Base-by-base conservation (phyloP, 2,113 vertebrate genomes). In the Eulemur rufifrons region DNA sequence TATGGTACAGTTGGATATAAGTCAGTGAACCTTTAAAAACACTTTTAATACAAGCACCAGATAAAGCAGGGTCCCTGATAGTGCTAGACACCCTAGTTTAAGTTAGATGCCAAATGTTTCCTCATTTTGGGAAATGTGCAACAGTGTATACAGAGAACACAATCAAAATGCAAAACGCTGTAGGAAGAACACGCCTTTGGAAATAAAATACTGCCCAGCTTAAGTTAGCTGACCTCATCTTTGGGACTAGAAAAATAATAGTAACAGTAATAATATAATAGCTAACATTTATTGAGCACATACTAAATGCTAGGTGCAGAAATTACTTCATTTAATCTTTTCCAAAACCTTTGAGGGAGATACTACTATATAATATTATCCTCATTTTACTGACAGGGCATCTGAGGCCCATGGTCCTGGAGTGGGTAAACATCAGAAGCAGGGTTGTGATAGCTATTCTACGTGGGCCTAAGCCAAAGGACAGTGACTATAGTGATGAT, bases 11-110 rank as follows among this genome's bases (percentile, higher is more conserved):
- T 2, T 45, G 23, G 23, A 34, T 18, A 37, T 45, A 86, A 52
- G 50, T 52, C 47, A 47, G 13, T 10, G 47, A 84, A 56, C 47
- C 37, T 45, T 82, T 78, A 78, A 86, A 86, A 84, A 82, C 45
- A 88, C 50, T 88, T 91, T 85, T 64, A 68, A 94, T 88, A 56
- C 56, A 87, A 95, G 45, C 27, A 71, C 59, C 59, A 82, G 73
- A 82, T 81, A 91, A 91, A 23, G 12, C n/a, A 68, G 6, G 25
- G 34, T 21, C 64, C 71, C 86, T 47, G 92, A 69, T 34, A 50
- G 25, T 74, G 64, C 32, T 59, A 59, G 71, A 85, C 9, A 32
- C 50, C 61, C 85, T 21, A 37, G 52, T 63, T 92, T 81, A 47
- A 69, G 15, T 74, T 20, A 77, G 56, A 76, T 32, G 42, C 34